Conservation (phyloP, 2,888 invertebrate species). For the Drosophila lacicola region DNA sequence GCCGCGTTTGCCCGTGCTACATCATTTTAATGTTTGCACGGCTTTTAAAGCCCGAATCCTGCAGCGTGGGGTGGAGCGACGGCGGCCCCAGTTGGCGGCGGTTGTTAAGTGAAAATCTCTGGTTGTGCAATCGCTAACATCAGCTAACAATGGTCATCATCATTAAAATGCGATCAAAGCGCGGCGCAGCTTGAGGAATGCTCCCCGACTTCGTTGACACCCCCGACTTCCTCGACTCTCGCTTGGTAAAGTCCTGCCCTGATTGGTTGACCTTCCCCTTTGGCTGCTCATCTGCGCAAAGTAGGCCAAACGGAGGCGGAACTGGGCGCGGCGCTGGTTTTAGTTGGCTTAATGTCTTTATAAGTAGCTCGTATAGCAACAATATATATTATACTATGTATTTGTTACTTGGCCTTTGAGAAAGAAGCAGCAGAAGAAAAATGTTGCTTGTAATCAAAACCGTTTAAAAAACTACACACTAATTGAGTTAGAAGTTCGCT, state of each 20-base stretch:
- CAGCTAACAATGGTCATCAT: conserved; percentile 85
- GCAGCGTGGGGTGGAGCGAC: conserved; percentile 18
- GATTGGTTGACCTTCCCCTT: conserved; percentile 73
- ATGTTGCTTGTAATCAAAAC: conserved; percentile 80
- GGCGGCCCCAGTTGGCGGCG: conserved; percentile 47
- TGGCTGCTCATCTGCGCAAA: conserved; percentile 31
- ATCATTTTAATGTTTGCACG: conserved; percentile 74
- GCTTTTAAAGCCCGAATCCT: conserved; percentile 46
- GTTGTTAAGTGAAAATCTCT: conserved; percentile 82
- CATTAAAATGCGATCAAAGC: conserved; percentile 85
- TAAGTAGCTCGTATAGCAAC: conserved; percentile 62
- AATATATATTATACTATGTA: conserved; percentile 8
- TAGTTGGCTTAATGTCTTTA: conserved; percentile 77
- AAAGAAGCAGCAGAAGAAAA: conserved; percentile 31
- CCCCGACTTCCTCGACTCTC: background rate
- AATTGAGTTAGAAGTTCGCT: conserved; percentile 79
- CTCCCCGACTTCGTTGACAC: background rate
- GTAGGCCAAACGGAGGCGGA: conserved; percentile 67
- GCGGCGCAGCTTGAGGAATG: conserved; percentile 47
- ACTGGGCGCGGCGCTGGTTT: conserved; percentile 37
- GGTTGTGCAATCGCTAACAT: conserved; percentile 81
- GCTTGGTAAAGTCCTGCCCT: conserved; percentile 46
- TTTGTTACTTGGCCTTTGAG: conserved; percentile 7
- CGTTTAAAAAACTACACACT: conserved; percentile 80
- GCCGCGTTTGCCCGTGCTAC: conserved; percentile 43